A percentile compares a stretch with the other conserved stretches of the same genome.
Evolutionary conservation across 2,797 vertebrate genomes (phyloP).

Genomic region (Crax fasciolata): DNA sequence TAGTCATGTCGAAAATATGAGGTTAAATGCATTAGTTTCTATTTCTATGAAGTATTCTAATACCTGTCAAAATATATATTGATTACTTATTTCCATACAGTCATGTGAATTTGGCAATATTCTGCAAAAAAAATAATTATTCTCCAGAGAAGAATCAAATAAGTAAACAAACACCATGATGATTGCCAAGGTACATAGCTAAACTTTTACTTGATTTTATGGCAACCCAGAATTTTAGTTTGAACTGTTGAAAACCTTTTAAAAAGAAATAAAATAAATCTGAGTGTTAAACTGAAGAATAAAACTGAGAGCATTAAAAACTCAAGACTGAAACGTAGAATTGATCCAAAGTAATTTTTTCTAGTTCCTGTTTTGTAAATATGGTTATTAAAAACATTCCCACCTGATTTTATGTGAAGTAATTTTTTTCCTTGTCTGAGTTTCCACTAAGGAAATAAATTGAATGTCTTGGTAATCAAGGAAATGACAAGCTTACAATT

Average conservation of each 20-base stretch:
- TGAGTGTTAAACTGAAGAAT: neutral
- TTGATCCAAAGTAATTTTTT: neutral
- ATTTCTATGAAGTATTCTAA: neutral
- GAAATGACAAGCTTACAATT: neutral
- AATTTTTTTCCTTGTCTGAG: neutral
- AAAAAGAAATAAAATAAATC: neutral
- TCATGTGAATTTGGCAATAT: neutral
- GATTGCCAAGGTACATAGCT: neutral
- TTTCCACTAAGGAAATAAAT: neutral
- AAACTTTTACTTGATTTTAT: neutral
- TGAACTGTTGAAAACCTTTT: neutral
- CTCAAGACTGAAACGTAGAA: neutral
- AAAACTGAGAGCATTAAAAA: neutral
- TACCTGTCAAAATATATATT: neutral
- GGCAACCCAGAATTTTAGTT: neutral
- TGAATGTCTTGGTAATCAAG: neutral
- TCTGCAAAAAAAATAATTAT: neutral
- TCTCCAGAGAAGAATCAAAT: neutral
- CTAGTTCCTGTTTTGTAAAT: neutral
- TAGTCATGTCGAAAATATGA: neutral
- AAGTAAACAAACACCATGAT: fast-evolving
- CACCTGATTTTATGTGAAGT: neutral
- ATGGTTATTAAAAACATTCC: neutral
- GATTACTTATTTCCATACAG: neutral
- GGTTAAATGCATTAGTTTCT: neutral